Evolutionary conservation across 2,888 invertebrate genomes (phyloP).

Genomic region (Eilema depressum): DNA sequence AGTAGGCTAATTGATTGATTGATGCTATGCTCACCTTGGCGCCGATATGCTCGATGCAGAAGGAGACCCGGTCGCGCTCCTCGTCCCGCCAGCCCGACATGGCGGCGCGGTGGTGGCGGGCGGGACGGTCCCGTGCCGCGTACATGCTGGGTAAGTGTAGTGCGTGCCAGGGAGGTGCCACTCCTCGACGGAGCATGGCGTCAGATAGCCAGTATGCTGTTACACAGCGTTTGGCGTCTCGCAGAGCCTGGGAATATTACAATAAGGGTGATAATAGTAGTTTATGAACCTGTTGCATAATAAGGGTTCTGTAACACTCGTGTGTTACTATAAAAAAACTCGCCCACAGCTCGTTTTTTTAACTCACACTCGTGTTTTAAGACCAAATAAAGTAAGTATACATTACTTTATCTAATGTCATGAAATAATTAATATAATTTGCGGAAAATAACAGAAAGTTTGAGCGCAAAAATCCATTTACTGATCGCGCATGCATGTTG

Average conservation of each 20-base stretch:
- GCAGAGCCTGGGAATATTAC: conserved; percentile 78
- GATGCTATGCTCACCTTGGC: background rate
- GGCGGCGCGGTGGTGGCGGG: conserved; percentile 92
- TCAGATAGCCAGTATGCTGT: conserved; percentile 97
- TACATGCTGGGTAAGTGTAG: conserved; percentile 95
- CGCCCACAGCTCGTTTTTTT: no score
- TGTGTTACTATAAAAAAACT: no score
- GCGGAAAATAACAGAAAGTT: no score
- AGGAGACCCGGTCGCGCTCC: conserved; percentile 93
- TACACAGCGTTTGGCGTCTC: conserved; percentile 91
- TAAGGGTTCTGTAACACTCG: no score
- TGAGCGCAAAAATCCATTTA: no score
- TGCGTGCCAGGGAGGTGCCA: conserved; percentile 97
- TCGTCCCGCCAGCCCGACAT: conserved; percentile 96
- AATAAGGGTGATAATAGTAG: background rate
- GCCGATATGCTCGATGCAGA: conserved; percentile 92
- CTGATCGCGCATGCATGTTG: no score
- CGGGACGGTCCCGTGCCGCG: conserved; percentile 90
- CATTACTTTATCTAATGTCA: no score
- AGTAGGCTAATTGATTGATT: no score
- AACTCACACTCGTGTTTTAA: no score
- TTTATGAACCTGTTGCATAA: no score
- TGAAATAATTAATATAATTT: no score
- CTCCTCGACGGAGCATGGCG: conserved; percentile 93
- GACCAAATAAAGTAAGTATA: no score